Conservation (phyloP, 37 sponge, comb jelly and placozoan species). For the Haliclona indistincta region DNA sequence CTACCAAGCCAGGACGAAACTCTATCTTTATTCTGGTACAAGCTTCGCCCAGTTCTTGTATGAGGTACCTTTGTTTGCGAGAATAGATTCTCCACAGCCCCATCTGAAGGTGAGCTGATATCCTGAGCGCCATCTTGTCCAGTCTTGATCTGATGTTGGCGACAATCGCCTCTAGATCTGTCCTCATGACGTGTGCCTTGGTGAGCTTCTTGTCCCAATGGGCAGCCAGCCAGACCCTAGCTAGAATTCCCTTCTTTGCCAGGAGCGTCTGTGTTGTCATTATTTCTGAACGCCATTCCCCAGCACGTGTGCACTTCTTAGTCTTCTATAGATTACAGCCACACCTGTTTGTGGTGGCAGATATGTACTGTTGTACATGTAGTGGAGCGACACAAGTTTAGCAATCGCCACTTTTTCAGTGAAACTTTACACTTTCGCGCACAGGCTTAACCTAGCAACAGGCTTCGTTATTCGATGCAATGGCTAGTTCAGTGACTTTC, state of each 20-base stretch:
- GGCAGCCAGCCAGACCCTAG: constrained; percentile 98
- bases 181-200: constrained; percentile 95
- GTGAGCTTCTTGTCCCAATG: constrained; percentile 99
- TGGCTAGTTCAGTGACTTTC: too few species aligned
- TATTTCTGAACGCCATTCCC: too few species aligned
- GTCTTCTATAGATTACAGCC: too few species aligned
- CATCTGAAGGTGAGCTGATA: constrained; percentile 91
- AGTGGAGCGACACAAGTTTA: too few species aligned
- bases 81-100: constrained; percentile 96
- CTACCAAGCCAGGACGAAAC: constrained; percentile 94
- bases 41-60: constrained; percentile 94
- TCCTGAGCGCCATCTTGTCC: constrained; percentile 90
- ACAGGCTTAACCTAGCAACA: too few species aligned
- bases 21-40: constrained; percentile 95
- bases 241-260: constrained; percentile 95
- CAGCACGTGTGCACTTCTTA: too few species aligned
- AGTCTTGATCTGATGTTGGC: constrained; percentile 83
- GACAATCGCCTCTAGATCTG: constrained; percentile 88
- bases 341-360: too few species aligned
- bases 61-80: constrained; percentile 90
- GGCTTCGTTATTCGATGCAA: too few species aligned
- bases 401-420: too few species aligned
- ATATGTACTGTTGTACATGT: too few species aligned
- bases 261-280: too few species aligned
- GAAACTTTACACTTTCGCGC: too few species aligned